A percentile compares a stretch with the other conserved stretches of the same genome.
Evolutionary conservation across 1,140 invertebrate species (phyloP).

Genomic region (Acromyrmex charruanus): DNA sequence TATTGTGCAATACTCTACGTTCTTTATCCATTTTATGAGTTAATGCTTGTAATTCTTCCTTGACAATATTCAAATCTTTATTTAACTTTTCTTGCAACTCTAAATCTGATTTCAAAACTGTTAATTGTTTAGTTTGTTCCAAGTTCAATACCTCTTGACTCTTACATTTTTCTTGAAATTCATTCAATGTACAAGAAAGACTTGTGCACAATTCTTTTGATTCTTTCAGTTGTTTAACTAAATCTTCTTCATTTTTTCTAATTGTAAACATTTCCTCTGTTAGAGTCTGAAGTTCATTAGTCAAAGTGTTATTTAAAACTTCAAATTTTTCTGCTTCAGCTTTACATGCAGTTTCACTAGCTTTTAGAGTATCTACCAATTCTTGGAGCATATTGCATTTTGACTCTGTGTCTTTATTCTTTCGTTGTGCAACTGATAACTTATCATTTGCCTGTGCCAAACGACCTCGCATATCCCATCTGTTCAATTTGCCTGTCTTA

Average conservation of each 20-base stretch:
- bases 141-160: constrained; percentile 80
- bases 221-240: constrained; percentile 77
- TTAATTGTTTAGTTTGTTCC: constrained; percentile 71
- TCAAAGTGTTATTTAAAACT: constrained; percentile 62
- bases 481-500: constrained; percentile 57
- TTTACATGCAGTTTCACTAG: constrained; percentile 75
- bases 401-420: constrained; percentile 86
- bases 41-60: constrained; percentile 74
- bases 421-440: constrained; percentile 85
- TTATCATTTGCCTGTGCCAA: constrained; percentile 77
- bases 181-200: constrained; percentile 73
- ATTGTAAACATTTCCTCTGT: constrained; percentile 78
- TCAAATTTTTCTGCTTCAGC: constrained; percentile 83
- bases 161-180: constrained; percentile 77
- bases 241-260: constrained; percentile 74
- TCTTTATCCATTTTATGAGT: constrained; percentile 87
- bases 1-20: constrained; percentile 89
- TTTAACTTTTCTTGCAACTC: constrained; percentile 70
- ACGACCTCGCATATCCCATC: constrained; percentile 83
- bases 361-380: constrained; percentile 82
- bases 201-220: constrained; percentile 74
- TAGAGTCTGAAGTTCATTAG: constrained; percentile 78
- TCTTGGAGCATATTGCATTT: constrained; percentile 87
- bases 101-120: constrained; percentile 78
- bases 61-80: constrained; percentile 67